These are phyloP conservation scores for Metacarcinus magister DNA, from an alignment of 2,888 invertebrate species.

Conservation along the genomic window DNA sequence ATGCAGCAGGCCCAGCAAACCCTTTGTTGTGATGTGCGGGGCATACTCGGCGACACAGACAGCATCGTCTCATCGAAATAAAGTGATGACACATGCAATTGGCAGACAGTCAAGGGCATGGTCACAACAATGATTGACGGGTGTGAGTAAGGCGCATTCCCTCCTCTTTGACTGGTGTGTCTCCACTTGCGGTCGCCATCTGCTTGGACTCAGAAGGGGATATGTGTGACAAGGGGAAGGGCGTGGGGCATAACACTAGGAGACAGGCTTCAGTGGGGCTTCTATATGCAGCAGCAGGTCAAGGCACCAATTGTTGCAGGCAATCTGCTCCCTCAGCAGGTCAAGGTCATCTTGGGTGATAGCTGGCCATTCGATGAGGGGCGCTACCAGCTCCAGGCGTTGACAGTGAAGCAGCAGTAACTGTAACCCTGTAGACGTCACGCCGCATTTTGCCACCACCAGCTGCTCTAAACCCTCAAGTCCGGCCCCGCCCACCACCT, in stretches of 20 bases:
- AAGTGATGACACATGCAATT: neutral
- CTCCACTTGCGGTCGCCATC: neutral
- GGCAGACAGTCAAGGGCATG: neutral
- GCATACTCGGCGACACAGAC: neutral
- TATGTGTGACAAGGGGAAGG: neutral
- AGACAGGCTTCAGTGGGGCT: neutral
- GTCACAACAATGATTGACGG: neutral
- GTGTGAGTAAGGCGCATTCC: neutral
- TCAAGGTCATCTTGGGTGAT: slow-evolving; percentile 61
- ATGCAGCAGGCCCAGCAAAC: too few relatives aligned
- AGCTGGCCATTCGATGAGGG: slow-evolving; percentile 71
- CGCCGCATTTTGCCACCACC: slow-evolving; percentile 67
- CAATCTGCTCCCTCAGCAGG: neutral
- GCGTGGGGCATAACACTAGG: neutral
- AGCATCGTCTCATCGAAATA: neutral
- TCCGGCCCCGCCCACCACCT: slow-evolving; percentile 38
- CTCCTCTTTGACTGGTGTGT: neutral
- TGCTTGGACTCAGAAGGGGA: neutral
- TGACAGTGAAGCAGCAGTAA: slow-evolving; percentile 65
- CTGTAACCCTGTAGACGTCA: slow-evolving; percentile 67
- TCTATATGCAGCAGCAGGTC: slow-evolving; percentile 37
- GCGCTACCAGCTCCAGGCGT: slow-evolving; percentile 63
- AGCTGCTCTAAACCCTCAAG: slow-evolving; percentile 63
- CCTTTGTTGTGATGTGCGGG: neutral
- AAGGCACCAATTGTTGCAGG: slow-evolving; percentile 67